phyloP scores from a whole-genome alignment of 2,888 invertebrate genomes.

The Spatulosminthurus flaviceps region DNA sequence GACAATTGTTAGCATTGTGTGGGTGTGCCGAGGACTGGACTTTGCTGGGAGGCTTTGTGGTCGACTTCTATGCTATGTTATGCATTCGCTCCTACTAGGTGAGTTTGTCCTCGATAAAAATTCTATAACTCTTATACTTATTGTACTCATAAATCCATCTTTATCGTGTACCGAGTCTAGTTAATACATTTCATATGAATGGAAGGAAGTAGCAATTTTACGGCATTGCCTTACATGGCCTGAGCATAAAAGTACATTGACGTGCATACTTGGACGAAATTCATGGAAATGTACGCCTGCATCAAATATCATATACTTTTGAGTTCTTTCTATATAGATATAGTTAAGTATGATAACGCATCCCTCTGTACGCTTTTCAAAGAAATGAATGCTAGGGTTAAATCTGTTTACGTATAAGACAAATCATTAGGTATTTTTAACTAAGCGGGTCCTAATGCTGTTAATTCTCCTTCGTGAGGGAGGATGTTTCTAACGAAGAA shows the following conservation, averaged over 20 bases:
- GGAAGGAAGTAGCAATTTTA: too few relatives aligned
- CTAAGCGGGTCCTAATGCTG: not conserved
- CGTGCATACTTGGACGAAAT: too few relatives aligned
- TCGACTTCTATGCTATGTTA: slow-evolving; percentile 64
- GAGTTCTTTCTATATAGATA: too few relatives aligned
- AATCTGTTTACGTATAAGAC: not conserved
- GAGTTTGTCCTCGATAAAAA: not conserved
- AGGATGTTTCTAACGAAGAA: not conserved
- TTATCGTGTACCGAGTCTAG: too few relatives aligned
- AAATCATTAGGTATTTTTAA: not conserved
- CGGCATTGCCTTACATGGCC: too few relatives aligned
- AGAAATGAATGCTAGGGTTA: not conserved
- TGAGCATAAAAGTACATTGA: too few relatives aligned
- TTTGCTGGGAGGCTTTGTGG: slow-evolving; percentile 64
- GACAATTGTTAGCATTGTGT: slow-evolving; percentile 63
- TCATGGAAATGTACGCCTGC: too few relatives aligned
- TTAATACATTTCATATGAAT: too few relatives aligned
- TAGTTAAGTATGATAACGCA: too few relatives aligned
- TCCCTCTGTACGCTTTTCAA: too few relatives aligned
- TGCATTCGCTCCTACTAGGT: slow-evolving; percentile 63
- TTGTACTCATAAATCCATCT: too few relatives aligned
- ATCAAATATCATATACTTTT: too few relatives aligned
- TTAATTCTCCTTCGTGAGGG: not conserved
- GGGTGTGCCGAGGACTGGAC: slow-evolving; percentile 64
- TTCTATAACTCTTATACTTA: not conserved